A percentile compares a stretch with the other conserved stretches of the same genome.
Evolutionary conservation across 2,797 vertebrate genomes (phyloP).

Genomic region (Gadopsis marmoratus): DNA sequence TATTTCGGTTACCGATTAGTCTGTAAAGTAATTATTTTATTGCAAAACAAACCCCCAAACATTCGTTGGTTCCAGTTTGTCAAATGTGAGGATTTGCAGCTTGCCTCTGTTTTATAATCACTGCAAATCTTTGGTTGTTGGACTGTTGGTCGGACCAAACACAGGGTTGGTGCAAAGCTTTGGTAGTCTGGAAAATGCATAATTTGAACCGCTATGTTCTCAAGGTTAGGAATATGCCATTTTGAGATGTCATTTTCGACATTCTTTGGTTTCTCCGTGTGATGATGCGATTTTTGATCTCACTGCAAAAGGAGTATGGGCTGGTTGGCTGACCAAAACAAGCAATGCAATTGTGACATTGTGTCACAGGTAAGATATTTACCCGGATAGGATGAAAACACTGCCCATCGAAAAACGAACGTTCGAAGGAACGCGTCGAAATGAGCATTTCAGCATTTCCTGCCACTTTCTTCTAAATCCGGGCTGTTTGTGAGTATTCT

Average conservation of each 20-base stretch:
- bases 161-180: too few species aligned
- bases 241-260: neutral
- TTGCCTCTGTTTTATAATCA: too few species aligned
- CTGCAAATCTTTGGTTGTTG: too few species aligned
- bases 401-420: neutral
- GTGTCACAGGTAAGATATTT: neutral
- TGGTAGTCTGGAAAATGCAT: too few species aligned
- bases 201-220: too few species aligned
- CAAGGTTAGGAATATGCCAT: too few species aligned
- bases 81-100: too few species aligned
- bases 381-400: neutral
- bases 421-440: neutral
- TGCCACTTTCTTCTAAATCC: slow-evolving; percentile 26
- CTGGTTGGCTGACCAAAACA: neutral
- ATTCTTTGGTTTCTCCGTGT: neutral
- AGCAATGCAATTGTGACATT: neutral
- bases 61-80: too few species aligned
- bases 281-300: neutral
- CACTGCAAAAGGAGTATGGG: neutral
- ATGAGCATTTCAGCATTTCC: slow-evolving; percentile 22
- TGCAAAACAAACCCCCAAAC: too few species aligned
- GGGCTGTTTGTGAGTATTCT: slow-evolving; percentile 39
- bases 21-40: too few species aligned
- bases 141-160: too few species aligned
- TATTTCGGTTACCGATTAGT: too few species aligned